These are phyloP conservation scores for Lepus townsendii DNA, from an alignment of 2,797 vertebrate genomes.

Conservation along the genomic window DNA sequence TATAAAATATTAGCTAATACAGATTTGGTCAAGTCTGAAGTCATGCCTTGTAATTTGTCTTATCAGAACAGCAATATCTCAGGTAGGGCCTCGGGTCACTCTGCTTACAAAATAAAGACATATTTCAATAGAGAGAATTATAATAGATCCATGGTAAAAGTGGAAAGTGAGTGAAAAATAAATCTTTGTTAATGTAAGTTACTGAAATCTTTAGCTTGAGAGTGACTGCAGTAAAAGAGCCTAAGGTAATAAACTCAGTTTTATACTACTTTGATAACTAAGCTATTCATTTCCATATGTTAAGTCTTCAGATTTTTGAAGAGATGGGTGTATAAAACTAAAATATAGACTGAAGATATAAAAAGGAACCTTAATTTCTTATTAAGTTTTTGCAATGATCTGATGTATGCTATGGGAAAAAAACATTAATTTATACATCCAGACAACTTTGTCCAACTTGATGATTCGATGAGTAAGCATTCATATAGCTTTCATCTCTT, in stretches of 20 bases:
- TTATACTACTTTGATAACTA: neutral
- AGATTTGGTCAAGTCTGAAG: neutral
- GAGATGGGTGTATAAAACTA: neutral
- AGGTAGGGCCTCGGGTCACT: neutral
- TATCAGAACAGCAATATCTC: neutral
- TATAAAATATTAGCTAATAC: neutral
- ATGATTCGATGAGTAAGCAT: conserved; percentile 4
- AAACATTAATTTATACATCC: neutral
- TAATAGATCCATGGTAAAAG: neutral
- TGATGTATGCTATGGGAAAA: neutral
- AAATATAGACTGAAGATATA: neutral
- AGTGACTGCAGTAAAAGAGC: neutral
- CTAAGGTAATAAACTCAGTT: neutral
- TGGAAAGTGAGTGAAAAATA: neutral
- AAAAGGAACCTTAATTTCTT: neutral
- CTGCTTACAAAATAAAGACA: neutral
- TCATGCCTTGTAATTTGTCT: neutral
- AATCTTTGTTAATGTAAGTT: neutral
- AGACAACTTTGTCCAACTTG: neutral
- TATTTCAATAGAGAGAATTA: neutral
- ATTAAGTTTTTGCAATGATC: neutral
- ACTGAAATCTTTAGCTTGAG: neutral
- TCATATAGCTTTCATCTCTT: neutral
- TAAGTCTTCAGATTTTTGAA: neutral
- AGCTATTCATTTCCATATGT: neutral